A percentile compares a stretch with the other conserved stretches of the same genome.
phyloP scores from a whole-genome alignment of 2,888 invertebrate species.

The Linyphia triangularis region DNA sequence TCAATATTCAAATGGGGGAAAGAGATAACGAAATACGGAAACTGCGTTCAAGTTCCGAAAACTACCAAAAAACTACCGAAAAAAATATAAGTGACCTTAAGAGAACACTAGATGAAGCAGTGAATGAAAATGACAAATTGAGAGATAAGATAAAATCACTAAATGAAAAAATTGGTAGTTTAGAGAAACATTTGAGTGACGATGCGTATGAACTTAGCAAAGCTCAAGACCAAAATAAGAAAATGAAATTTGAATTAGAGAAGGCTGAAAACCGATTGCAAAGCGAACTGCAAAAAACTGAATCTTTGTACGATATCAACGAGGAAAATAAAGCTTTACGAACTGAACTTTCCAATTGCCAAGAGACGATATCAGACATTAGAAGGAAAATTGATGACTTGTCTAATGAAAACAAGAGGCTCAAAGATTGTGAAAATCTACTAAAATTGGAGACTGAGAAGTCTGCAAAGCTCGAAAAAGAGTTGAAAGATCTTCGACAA shows the following conservation, averaged over 20 bases:
- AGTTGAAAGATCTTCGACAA: slow-evolving; percentile 54
- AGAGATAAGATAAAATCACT: slow-evolving; percentile 32
- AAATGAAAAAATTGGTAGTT: slow-evolving; percentile 40
- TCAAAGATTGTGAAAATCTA: slow-evolving; percentile 65
- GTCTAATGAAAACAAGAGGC: slow-evolving; percentile 62
- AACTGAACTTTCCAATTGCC: slow-evolving; percentile 63
- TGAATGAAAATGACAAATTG: slow-evolving; percentile 42
- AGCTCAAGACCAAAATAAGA: slow-evolving; percentile 84
- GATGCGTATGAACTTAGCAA: slow-evolving; percentile 74
- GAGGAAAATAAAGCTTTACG: slow-evolving; percentile 68
- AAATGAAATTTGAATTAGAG: slow-evolving; percentile 82
- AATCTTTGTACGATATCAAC: slow-evolving; percentile 67
- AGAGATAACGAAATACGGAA: slow-evolving; percentile 81
- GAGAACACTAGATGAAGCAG: slow-evolving; percentile 83
- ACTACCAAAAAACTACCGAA: slow-evolving; percentile 20
- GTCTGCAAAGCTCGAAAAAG: slow-evolving; percentile 50
- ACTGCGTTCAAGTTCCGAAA: slow-evolving; percentile 86
- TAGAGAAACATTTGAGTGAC: slow-evolving; percentile 52
- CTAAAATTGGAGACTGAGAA: slow-evolving; percentile 57
- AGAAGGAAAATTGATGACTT: slow-evolving; percentile 56
- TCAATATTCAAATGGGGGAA: slow-evolving; percentile 43
- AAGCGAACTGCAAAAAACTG: slow-evolving; percentile 69
- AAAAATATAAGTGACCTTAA: slow-evolving; percentile 84
- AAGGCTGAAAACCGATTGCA: slow-evolving; percentile 67
- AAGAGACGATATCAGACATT: slow-evolving; percentile 69